Evolutionary conservation across 1,140 invertebrate species (phyloP).

Genomic region (Drosophila varians): DNA sequence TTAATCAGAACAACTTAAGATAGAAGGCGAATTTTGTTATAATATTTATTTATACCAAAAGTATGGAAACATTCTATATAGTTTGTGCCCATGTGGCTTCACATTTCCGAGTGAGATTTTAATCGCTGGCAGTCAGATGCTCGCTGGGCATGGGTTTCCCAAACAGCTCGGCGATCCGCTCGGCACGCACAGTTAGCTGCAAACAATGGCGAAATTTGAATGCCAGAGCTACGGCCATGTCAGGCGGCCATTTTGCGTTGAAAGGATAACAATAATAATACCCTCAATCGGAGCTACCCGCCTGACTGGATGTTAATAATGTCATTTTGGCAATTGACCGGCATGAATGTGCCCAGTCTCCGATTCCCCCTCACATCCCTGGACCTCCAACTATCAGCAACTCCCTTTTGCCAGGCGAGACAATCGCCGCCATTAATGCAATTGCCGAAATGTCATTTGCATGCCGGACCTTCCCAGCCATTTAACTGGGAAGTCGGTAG

Average conservation of each 20-base stretch:
- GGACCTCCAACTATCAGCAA: neutral
- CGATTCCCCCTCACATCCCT: neutral
- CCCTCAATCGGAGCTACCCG: constrained; percentile 64
- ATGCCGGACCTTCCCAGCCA: constrained; percentile 56
- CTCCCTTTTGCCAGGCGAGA: constrained; percentile 34
- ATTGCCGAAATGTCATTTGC: constrained; percentile 72
- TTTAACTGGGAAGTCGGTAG: constrained; percentile 34
- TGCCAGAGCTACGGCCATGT: constrained; percentile 56
- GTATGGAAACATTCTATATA: constrained; percentile 29
- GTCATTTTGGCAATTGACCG: constrained; percentile 77
- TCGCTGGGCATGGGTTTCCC: constrained; percentile 41
- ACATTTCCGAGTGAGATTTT: constrained; percentile 56
- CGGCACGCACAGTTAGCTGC: constrained; percentile 69
- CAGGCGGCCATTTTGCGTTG: constrained; percentile 73
- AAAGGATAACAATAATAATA: constrained; percentile 79
- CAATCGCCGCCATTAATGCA: constrained; percentile 74
- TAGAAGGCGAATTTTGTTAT: constrained; percentile 23
- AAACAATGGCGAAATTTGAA: constrained; percentile 75
- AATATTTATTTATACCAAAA: too few relatives aligned
- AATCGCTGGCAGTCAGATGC: constrained; percentile 65
- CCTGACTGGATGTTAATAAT: constrained; percentile 65
- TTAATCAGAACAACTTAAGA: neutral
- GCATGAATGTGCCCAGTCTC: constrained; percentile 63
- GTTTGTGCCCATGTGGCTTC: constrained; percentile 40
- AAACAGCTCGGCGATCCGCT: constrained; percentile 12